A percentile compares a stretch with the other conserved stretches of the same genome.
phyloP scores from a whole-genome alignment of 2,888 invertebrate genomes.

The Yponomeuta evonymella region DNA sequence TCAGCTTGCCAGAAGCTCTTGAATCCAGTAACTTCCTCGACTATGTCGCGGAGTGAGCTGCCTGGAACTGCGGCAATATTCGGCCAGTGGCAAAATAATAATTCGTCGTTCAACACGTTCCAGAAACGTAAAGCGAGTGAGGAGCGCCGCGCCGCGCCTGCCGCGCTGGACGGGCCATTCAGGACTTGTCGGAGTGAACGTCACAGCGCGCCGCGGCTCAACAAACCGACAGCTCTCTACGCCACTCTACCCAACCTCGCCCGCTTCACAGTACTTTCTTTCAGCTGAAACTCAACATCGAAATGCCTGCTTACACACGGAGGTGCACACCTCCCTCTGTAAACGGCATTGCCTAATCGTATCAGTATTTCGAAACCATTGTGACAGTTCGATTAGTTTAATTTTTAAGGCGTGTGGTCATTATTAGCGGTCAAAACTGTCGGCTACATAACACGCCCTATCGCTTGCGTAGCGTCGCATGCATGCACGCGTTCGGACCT shows the following conservation, averaged over 20 bases:
- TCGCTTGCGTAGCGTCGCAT: neutral
- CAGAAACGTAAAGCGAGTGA: neutral
- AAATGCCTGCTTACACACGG: neutral
- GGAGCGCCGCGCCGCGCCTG: neutral
- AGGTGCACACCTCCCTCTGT: neutral
- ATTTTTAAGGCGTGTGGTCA: conserved; percentile 6
- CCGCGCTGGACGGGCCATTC: neutral
- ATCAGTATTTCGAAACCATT: conserved; percentile 2
- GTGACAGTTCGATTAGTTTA: neutral
- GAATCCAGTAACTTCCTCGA: no score
- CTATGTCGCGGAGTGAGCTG: no score
- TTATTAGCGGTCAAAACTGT: neutral
- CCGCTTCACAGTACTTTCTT: neutral
- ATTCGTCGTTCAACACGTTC: neutral
- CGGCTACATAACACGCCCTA: neutral
- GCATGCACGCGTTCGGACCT: neutral
- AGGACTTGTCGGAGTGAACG: no score
- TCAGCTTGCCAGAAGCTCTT: no score
- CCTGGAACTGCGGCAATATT: no score
- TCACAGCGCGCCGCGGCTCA: no score
- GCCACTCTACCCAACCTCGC: neutral
- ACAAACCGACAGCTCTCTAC: neutral
- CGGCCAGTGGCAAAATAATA: neutral
- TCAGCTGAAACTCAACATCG: neutral
- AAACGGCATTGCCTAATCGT: neutral